Conservation (phyloP, 2,888 invertebrate species). For the Tetranychus truncatus region DNA sequence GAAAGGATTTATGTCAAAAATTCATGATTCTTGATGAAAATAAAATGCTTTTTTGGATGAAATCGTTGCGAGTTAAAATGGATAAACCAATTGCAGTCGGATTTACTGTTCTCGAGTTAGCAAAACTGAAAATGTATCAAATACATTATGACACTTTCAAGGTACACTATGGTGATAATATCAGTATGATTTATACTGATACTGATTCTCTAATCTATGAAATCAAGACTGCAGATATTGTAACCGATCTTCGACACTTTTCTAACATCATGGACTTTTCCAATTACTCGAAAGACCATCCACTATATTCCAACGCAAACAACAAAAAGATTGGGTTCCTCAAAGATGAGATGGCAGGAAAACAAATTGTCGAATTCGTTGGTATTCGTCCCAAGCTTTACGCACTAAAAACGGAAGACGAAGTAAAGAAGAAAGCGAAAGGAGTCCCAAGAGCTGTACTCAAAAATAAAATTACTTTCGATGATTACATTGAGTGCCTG, state of each 20-base stretch:
- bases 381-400: slow-evolving; percentile 24
- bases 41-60: not conserved
- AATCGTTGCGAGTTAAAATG: slow-evolving; percentile 12
- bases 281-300: not conserved
- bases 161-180: not conserved
- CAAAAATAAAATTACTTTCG: not conserved
- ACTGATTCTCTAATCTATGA: not conserved
- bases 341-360: slow-evolving; percentile 30
- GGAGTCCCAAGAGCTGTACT: not conserved
- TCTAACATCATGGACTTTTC: not conserved
- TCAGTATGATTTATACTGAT: not conserved
- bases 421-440: not conserved
- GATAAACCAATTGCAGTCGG: slow-evolving; percentile 28
- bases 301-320: not conserved
- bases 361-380: slow-evolving; percentile 28
- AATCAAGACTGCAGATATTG: not conserved
- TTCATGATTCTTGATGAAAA: slow-evolving; percentile 15
- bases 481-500: too few species aligned
- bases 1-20: slow-evolving; percentile 25
- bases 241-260: not conserved
- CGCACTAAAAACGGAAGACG: not conserved
- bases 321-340: slow-evolving; percentile 30
- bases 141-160: not conserved
- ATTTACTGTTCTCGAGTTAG: slow-evolving; percentile 28
- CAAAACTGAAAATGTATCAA: slow-evolving; percentile 23